phyloP scores from a whole-genome alignment of 2,888 invertebrate genomes.

The Polyploca ridens region DNA sequence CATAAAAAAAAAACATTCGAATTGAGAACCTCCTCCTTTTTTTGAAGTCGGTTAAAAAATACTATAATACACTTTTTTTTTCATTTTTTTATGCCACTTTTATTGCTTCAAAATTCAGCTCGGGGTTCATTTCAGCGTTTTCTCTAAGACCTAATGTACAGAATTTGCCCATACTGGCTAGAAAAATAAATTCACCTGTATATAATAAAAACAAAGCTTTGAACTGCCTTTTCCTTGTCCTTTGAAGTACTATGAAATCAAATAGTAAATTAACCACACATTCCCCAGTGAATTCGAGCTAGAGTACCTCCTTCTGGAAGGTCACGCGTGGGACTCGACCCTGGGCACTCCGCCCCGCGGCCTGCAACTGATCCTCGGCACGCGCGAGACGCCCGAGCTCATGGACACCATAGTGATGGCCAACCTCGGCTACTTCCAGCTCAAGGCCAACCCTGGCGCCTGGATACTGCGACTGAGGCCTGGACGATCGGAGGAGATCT shows the following conservation, averaged over 20 bases:
- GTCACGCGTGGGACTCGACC: constrained; percentile 96
- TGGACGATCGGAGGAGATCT: constrained; percentile 97
- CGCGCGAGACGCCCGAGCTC: constrained; percentile 89
- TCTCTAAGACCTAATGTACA: too few species aligned
- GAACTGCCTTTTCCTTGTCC: too few species aligned
- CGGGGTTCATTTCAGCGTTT: too few species aligned
- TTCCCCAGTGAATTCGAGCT: constrained; percentile 94
- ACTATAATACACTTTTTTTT: too few species aligned
- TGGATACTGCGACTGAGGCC: constrained; percentile 96
- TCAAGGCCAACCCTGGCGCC: constrained; percentile 98
- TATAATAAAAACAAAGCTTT: too few species aligned
- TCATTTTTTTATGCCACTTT: too few species aligned
- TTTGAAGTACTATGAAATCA: not conserved
- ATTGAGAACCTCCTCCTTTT: too few species aligned
- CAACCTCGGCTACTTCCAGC: constrained; percentile 97
- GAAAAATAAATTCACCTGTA: too few species aligned
- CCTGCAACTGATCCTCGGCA: constrained; percentile 97
- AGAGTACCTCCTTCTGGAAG: constrained; percentile 97
- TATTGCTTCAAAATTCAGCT: too few species aligned
- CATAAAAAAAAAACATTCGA: too few species aligned
- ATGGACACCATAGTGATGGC: constrained; percentile 99
- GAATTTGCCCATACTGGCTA: too few species aligned
- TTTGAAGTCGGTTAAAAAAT: too few species aligned
- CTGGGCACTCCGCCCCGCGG: constrained; percentile 98
- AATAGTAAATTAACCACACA: not conserved